Conservation (phyloP, 2,113 vertebrate genomes). For the Carassius gibelio region DNA sequence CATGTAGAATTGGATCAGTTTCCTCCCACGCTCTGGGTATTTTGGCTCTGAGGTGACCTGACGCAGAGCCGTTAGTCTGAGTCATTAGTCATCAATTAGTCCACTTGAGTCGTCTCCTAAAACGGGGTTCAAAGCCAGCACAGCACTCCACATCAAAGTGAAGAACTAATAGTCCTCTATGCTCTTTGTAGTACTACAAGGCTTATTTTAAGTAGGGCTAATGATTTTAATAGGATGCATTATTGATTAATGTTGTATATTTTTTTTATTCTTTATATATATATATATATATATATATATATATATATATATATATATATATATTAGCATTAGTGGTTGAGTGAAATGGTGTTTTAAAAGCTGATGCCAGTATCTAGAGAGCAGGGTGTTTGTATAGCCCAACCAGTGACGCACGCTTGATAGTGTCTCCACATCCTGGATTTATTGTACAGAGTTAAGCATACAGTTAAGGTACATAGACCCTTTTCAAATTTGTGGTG, state of each 20-base stretch:
- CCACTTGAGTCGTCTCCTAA: constrained; percentile 37
- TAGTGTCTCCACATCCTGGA: neutral
- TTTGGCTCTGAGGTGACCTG: constrained; percentile 34
- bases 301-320: neutral
- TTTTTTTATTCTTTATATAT: neutral
- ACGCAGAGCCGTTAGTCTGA: constrained; percentile 31
- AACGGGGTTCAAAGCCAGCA: constrained; percentile 33
- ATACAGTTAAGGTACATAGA: too few species aligned
- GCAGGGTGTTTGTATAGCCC: neutral
- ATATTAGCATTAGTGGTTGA: neutral
- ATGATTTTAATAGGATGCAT: neutral
- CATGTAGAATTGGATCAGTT: neutral
- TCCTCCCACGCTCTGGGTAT: neutral
- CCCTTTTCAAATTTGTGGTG: too few species aligned
- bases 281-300: neutral
- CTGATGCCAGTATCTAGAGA: neutral
- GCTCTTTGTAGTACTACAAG: constrained; percentile 14
- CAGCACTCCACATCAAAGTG: constrained; percentile 48
- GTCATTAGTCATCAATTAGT: constrained; percentile 51
- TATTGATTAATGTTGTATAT: constrained; percentile 9
- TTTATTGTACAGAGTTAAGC: neutral
- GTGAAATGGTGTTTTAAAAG: neutral
- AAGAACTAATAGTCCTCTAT: constrained; percentile 46
- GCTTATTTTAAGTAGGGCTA: neutral
- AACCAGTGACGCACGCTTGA: neutral